These are phyloP conservation scores for Andrena haemorrhoa DNA, from an alignment of 2,888 invertebrate genomes.

Conservation along the genomic window DNA sequence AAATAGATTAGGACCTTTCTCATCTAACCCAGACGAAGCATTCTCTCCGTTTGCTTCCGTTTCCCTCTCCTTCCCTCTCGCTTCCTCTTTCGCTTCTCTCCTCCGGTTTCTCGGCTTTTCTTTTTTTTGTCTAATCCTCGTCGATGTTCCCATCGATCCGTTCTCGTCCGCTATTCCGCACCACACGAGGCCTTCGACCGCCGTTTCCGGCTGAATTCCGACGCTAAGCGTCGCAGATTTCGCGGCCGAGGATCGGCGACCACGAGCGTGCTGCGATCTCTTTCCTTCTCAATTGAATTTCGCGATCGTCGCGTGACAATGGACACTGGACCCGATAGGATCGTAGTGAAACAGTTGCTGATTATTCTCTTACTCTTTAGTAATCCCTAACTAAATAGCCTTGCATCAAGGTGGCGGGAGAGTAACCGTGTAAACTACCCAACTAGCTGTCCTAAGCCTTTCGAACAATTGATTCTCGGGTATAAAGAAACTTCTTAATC, in stretches of 20 bases:
- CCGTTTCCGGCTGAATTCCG: slow-evolving; percentile 18
- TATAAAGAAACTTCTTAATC: neutral
- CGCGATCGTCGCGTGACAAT: slow-evolving; percentile 9
- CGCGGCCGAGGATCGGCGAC: neutral
- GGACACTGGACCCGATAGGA: slow-evolving; percentile 7
- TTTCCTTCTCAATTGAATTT: slow-evolving; percentile 22
- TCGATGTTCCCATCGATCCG: neutral
- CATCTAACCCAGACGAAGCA: slow-evolving; percentile 71
- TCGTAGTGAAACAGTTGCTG: neutral
- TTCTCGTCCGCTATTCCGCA: slow-evolving; percentile 76
- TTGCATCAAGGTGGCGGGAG: too few relatives aligned
- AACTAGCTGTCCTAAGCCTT: neutral
- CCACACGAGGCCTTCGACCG: slow-evolving; percentile 68
- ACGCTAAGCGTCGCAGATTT: neutral
- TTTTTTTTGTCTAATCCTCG: neutral
- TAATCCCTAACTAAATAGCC: too few relatives aligned
- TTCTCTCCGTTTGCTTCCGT: slow-evolving; percentile 57
- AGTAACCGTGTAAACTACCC: too few relatives aligned
- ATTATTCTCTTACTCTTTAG: neutral
- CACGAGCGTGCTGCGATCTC: neutral
- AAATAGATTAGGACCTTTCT: slow-evolving; percentile 80
- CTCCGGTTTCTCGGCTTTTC: neutral
- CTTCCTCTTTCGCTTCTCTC: neutral
- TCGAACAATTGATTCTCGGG: neutral
- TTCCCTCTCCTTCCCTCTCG: slow-evolving; percentile 19